Conservation (phyloP, 2,113 vertebrate genomes). For the Rana temporaria region DNA sequence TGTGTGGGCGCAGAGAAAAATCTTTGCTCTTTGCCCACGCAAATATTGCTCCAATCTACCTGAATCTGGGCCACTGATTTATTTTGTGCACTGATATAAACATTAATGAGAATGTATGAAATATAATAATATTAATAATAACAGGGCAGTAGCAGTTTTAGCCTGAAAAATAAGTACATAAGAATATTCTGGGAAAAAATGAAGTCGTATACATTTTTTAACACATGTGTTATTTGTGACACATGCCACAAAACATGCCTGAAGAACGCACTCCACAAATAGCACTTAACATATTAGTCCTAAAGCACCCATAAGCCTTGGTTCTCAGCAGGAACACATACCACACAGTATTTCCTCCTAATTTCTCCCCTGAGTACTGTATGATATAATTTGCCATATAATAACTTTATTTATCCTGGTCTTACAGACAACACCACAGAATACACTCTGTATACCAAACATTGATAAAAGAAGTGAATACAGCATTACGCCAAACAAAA, state of each 20-base stretch:
- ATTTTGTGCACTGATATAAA: no score
- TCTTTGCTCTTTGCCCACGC: no score
- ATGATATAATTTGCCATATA: not conserved
- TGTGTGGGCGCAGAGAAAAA: no score
- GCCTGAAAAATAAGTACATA: no score
- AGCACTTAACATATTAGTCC: conserved; percentile 4
- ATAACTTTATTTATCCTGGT: conserved; percentile 8
- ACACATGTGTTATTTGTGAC: no score
- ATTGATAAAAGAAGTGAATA: conserved; percentile 15
- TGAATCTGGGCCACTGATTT: no score
- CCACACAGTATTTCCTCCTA: not conserved
- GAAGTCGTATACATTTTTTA: no score
- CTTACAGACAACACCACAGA: not conserved
- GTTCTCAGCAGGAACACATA: conserved; percentile 7
- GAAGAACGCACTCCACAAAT: not conserved
- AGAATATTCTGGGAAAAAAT: no score
- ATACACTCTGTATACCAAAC: not conserved
- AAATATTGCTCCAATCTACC: no score
- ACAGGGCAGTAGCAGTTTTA: no score
- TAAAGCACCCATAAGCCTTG: not conserved
- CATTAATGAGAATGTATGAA: no score
- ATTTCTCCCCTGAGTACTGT: not conserved
- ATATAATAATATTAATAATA: no score
- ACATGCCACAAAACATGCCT: not conserved
- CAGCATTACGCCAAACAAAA: conserved; percentile 33